Conservation (phyloP, 1,140 invertebrate species). For the Xylocopa sonorina region DNA sequence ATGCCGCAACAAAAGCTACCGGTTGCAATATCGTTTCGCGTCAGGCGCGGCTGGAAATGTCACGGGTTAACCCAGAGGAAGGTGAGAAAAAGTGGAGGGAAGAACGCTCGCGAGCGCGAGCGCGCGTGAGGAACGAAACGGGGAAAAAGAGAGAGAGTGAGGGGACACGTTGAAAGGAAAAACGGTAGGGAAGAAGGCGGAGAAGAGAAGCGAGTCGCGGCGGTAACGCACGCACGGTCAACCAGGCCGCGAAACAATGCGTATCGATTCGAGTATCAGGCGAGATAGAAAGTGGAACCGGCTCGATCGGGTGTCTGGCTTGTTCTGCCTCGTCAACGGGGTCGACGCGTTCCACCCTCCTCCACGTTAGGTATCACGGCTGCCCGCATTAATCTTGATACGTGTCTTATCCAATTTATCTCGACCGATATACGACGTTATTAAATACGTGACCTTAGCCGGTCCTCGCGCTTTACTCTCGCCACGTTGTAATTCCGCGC, state of each 20-base stretch:
- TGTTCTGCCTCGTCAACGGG: constrained; percentile 29
- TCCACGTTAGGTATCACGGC: constrained; percentile 7
- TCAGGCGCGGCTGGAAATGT: constrained; percentile 24
- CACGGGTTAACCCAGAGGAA: neutral
- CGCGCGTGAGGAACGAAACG: too few species aligned
- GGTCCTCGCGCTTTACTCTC: constrained; percentile 18
- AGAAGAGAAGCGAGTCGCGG: neutral
- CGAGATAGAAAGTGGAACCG: constrained; percentile 12
- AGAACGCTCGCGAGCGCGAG: too few species aligned
- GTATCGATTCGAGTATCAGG: constrained; percentile 9
- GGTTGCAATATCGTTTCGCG: constrained; percentile 13
- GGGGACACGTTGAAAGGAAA: neutral
- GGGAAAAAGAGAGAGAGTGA: neutral
- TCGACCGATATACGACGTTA: constrained; percentile 58
- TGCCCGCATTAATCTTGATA: constrained; percentile 63
- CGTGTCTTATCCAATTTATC: constrained; percentile 65
- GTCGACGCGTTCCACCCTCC: neutral
- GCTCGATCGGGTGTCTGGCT: neutral
- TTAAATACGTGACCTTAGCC: constrained; percentile 66
- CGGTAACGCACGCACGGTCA: neutral
- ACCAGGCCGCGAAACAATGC: neutral
- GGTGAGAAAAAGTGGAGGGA: too few species aligned
- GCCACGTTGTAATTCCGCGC: constrained; percentile 28
- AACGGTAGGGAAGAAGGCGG: neutral
- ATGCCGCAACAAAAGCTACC: neutral